These are phyloP conservation scores for Danio jaintianensis DNA, from an alignment of 2,797 vertebrate genomes.

Conservation along the genomic window DNA sequence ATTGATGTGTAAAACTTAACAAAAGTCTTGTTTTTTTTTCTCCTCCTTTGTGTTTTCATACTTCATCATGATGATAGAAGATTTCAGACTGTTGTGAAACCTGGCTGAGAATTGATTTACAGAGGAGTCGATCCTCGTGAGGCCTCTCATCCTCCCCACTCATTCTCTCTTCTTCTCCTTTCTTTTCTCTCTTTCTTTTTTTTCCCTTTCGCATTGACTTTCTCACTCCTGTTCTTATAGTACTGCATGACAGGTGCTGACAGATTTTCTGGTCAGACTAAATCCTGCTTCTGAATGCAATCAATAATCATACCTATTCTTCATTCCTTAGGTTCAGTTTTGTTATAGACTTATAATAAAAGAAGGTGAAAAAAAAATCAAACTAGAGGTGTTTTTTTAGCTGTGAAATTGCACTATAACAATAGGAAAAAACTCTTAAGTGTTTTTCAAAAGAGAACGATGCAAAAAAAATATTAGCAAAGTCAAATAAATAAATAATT, in stretches of 20 bases:
- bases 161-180: conserved; percentile 13
- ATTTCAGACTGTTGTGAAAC: conserved; percentile 39
- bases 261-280: conserved; percentile 2
- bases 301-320: conserved; percentile 31
- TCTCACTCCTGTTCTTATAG: conserved; percentile 39
- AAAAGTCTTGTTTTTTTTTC: conserved; percentile 38
- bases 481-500: neutral
- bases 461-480: neutral
- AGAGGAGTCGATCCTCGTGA: conserved; percentile 29
- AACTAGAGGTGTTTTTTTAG: neutral
- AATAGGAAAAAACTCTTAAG: neutral
- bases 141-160: neutral
- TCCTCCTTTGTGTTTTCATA: conserved; percentile 47
- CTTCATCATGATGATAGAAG: conserved; percentile 41
- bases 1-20: conserved; percentile 43
- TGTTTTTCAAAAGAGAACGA: neutral
- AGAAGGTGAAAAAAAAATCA: neutral
- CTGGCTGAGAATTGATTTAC: conserved; percentile 49
- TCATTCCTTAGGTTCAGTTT: conserved; percentile 12
- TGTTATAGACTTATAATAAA: neutral
- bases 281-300: conserved; percentile 31
- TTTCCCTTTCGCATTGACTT: conserved; percentile 42
- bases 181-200: conserved; percentile 29
- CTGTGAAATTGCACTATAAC: neutral
- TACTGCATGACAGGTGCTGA: conserved; percentile 26